Percentiles rank a stretch among this genome's conserved stretches.
phyloP scores from a whole-genome alignment of 2,888 invertebrate species.

The Ypsolopha scabrella region DNA sequence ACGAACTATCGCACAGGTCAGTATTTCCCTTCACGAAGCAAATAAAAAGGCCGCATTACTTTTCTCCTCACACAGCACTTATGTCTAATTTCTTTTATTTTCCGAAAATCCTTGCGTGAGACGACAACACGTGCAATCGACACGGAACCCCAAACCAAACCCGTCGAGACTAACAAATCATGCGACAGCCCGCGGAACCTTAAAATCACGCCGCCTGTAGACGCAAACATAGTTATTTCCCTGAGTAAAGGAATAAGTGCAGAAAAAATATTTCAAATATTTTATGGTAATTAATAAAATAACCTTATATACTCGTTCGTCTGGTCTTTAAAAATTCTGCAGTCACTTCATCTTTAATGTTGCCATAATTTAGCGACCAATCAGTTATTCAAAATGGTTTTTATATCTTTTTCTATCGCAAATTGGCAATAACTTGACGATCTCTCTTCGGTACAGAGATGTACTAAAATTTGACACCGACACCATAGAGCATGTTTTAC shows the following conservation, averaged over 20 bases:
- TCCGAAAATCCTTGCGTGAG: slow-evolving; percentile 18
- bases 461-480: not conserved
- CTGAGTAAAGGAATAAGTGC: too few relatives aligned
- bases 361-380: too few relatives aligned
- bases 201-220: not conserved
- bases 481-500: slow-evolving; percentile 32
- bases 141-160: slow-evolving; percentile 36
- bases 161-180: slow-evolving; percentile 53
- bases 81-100: slow-evolving; percentile 5
- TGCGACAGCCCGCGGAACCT: slow-evolving; percentile 31
- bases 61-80: not conserved
- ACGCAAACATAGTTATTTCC: too few relatives aligned
- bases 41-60: slow-evolving; percentile 11
- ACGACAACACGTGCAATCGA: slow-evolving; percentile 41
- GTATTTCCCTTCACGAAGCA: not conserved
- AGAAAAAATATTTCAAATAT: too few relatives aligned
- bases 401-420: too few relatives aligned
- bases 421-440: not conserved
- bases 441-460: not conserved
- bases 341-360: too few relatives aligned
- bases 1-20: too few relatives aligned
- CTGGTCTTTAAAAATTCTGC: too few relatives aligned
- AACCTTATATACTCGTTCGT: too few relatives aligned
- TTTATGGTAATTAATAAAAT: too few relatives aligned
- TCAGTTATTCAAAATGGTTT: too few relatives aligned